Evolutionary conservation across 1,140 invertebrate genomes (phyloP).

Genomic region (Antheraea mylitta): DNA sequence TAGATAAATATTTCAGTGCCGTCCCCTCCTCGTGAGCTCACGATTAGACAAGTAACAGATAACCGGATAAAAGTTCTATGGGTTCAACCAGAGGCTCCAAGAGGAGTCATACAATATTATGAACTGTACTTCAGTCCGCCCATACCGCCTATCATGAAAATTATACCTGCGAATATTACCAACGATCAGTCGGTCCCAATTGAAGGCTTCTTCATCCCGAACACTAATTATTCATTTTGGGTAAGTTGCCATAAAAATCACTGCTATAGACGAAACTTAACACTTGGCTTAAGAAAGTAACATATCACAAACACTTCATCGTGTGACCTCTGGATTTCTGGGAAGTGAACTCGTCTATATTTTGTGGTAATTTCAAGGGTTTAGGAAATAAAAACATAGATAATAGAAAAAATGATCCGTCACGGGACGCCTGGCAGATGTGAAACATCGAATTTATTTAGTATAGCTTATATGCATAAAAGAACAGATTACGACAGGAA

Average conservation of each 20-base stretch:
- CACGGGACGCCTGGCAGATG: too few species aligned
- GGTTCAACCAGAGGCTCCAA: conserved; percentile 81
- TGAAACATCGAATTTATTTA: too few species aligned
- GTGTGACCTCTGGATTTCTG: too few species aligned
- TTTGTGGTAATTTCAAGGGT: too few species aligned
- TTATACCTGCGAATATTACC: conserved; percentile 34
- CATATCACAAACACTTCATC: too few species aligned
- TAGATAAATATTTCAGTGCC: conserved; percentile 74
- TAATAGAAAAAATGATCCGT: too few species aligned
- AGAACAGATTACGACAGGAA: too few species aligned
- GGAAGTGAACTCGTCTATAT: too few species aligned
- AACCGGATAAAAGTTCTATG: conserved; percentile 83
- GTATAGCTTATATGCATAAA: too few species aligned
- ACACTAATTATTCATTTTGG: conserved; percentile 87
- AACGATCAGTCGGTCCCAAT: conserved; percentile 74
- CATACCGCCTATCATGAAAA: conserved; percentile 55
- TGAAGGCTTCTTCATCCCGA: conserved; percentile 81
- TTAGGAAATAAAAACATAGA: too few species aligned
- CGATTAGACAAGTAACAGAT: conserved; percentile 81
- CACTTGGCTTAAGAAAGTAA: too few species aligned
- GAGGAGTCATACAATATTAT: conserved; percentile 83
- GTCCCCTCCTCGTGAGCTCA: conserved; percentile 82
- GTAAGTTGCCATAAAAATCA: conserved; percentile 70
- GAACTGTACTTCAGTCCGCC: conserved; percentile 81
- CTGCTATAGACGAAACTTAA: too few species aligned